Conservation (phyloP, 1,140 invertebrate species). For the Goniozus legneri region DNA sequence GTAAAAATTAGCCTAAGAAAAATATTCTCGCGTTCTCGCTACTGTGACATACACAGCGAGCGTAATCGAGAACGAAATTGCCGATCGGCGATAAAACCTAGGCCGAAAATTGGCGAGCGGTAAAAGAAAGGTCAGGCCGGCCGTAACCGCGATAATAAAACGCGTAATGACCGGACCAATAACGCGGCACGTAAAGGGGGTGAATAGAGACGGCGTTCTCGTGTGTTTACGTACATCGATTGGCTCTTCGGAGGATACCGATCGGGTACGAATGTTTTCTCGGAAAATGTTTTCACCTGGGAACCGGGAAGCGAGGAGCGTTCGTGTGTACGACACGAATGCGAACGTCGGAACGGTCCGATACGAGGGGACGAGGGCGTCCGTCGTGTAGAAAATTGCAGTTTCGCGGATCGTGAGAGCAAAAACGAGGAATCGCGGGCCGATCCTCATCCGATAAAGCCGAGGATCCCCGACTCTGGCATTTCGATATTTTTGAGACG, state of each 20-base stretch:
- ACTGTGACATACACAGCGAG: not conserved
- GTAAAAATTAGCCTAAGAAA: no score
- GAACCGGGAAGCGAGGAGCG: not conserved
- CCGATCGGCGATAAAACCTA: not conserved
- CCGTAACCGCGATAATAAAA: conserved; percentile 28
- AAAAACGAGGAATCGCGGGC: no score
- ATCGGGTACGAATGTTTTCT: not conserved
- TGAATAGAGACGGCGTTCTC: not conserved
- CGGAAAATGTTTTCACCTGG: not conserved
- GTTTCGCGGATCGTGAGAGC: not conserved
- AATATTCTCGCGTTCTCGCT: no score
- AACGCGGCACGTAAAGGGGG: conserved; percentile 14
- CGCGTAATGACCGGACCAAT: conserved; percentile 11
- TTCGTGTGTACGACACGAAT: not conserved
- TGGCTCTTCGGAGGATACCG: not conserved
- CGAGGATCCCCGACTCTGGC: no score
- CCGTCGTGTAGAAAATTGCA: not conserved
- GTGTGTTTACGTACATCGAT: not conserved
- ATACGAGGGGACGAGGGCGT: not conserved
- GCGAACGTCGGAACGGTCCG: no score
- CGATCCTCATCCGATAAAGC: no score
- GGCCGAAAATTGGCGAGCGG: conserved; percentile 9
- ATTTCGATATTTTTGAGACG: no score
- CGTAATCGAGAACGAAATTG: not conserved
- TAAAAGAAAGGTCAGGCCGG: conserved; percentile 24